A percentile compares a stretch with the other conserved stretches of the same genome.
These are phyloP conservation scores for Bombyx mandarina DNA, from an alignment of 1,140 invertebrate genomes.

Conservation along the genomic window DNA sequence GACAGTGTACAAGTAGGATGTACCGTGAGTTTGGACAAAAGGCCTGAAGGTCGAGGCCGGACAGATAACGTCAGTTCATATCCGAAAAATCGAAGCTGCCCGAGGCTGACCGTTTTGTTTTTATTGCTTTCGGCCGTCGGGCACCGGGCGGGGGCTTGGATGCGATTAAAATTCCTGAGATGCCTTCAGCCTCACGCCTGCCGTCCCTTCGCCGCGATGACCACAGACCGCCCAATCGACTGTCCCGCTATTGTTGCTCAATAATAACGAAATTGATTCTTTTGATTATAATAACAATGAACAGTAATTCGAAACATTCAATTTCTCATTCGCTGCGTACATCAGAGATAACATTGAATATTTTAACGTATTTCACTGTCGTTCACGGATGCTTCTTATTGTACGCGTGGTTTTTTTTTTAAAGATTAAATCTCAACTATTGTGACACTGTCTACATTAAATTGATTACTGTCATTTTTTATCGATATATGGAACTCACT, in stretches of 20 bases:
- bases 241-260: slow-evolving; percentile 15
- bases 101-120: slow-evolving; percentile 31
- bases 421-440: too few relatives aligned
- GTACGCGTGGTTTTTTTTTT: too few relatives aligned
- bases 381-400: too few relatives aligned
- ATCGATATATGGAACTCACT: not conserved
- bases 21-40: slow-evolving; percentile 16
- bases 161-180: slow-evolving; percentile 65
- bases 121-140: slow-evolving; percentile 34
- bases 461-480: too few relatives aligned
- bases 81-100: slow-evolving; percentile 36
- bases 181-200: slow-evolving; percentile 53
- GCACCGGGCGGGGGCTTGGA: slow-evolving; percentile 38
- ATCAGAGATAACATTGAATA: too few relatives aligned
- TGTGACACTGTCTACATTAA: too few relatives aligned
- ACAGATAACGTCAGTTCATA: slow-evolving; percentile 29
- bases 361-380: too few relatives aligned
- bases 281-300: not conserved
- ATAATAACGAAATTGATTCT: slow-evolving; percentile 13
- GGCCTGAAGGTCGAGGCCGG: slow-evolving; percentile 19
- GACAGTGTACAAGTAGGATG: too few relatives aligned
- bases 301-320: not conserved
- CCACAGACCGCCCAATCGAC: slow-evolving; percentile 15
- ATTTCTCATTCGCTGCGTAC: not conserved
- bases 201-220: slow-evolving; percentile 23